These are phyloP conservation scores for Melanaphis sacchari DNA, from an alignment of 1,140 invertebrate genomes.

Conservation along the genomic window DNA sequence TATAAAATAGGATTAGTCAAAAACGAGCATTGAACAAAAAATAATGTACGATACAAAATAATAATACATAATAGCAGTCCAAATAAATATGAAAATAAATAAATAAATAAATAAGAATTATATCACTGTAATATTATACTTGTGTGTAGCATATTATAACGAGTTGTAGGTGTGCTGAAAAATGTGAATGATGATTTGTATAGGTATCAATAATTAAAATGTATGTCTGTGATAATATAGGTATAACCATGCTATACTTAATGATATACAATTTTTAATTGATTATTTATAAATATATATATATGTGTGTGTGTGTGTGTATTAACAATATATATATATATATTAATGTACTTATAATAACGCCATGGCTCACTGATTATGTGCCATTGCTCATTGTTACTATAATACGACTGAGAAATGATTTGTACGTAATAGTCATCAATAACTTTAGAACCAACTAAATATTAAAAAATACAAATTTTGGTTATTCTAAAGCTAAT, in stretches of 20 bases:
- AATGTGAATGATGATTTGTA: not conserved
- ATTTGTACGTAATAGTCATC: not conserved
- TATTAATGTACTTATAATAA: not conserved
- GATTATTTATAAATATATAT: not conserved
- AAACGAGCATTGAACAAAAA: not conserved
- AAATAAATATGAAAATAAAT: no score
- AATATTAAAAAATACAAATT: no score
- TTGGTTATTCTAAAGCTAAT: no score
- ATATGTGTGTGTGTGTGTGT: no score
- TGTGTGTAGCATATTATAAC: not conserved
- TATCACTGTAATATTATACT: not conserved
- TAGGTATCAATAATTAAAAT: not conserved
- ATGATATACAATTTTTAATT: not conserved
- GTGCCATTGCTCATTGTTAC: not conserved
- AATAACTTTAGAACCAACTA: no score
- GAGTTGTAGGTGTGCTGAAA: not conserved
- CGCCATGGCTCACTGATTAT: not conserved
- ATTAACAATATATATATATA: no score
- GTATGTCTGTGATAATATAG: not conserved
- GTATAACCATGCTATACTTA: not conserved
- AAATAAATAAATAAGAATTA: not conserved
- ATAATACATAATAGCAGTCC: not conserved
- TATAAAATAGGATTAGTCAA: not conserved
- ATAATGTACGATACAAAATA: not conserved
- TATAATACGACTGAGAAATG: not conserved